A percentile compares a stretch with the other conserved stretches of the same genome.
These are phyloP conservation scores for Tamias sibiricus DNA, from an alignment of 2,113 vertebrate genomes.

Conservation along the genomic window DNA sequence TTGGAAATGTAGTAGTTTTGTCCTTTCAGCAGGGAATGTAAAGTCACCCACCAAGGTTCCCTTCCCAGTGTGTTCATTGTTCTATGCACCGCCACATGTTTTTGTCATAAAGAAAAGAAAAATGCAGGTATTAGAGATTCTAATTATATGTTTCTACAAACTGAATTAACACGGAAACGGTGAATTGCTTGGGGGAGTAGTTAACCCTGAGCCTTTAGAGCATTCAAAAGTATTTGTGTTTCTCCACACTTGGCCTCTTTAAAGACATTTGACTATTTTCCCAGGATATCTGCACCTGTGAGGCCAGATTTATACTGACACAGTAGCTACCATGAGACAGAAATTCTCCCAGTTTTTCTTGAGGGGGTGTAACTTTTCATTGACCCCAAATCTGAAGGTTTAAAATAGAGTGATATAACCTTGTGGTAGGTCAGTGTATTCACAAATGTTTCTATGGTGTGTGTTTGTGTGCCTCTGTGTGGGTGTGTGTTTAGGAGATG, in stretches of 20 bases:
- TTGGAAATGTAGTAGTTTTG: neutral
- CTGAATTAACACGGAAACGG: conserved; percentile 78
- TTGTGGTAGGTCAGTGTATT: neutral
- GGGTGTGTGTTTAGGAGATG: neutral
- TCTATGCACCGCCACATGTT: conserved; percentile 54
- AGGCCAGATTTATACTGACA: neutral
- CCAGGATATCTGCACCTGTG: conserved; percentile 14
- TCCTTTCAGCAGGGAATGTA: conserved; percentile 50
- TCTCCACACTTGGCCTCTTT: conserved; percentile 52
- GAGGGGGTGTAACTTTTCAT: neutral
- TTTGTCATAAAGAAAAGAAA: conserved; percentile 78
- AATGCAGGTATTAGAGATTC: conserved; percentile 75
- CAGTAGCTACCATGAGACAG: neutral
- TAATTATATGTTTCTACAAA: conserved; percentile 80
- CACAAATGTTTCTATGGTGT: neutral
- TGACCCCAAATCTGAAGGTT: neutral
- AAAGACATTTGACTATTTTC: conserved; percentile 50
- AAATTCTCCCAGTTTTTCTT: neutral
- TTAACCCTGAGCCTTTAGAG: conserved; percentile 65
- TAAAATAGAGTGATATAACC: neutral
- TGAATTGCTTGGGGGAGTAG: conserved; percentile 73
- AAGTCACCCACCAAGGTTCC: neutral
- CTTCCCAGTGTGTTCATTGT: neutral
- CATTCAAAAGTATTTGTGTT: conserved; percentile 66
- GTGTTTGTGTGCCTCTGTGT: neutral